Evolutionary conservation across 2,797 vertebrate genomes (phyloP).

Genomic region (Momotus momota): DNA sequence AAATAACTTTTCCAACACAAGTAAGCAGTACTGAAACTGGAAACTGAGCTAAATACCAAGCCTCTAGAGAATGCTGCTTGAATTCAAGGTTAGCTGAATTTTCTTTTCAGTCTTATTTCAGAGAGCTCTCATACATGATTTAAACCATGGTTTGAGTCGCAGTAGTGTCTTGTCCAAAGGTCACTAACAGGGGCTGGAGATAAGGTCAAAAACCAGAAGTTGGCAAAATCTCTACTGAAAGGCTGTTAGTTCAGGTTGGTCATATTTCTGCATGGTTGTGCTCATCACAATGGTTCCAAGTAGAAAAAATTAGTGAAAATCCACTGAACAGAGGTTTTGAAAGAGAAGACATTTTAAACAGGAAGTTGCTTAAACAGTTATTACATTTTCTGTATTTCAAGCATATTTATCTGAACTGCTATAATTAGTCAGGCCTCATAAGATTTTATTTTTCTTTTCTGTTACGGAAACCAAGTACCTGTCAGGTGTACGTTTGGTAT

Average conservation of each 20-base stretch:
- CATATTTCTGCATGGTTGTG: background rate
- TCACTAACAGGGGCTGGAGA: background rate
- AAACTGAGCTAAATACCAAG: conserved; percentile 28
- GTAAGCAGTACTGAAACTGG: conserved; percentile 38
- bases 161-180: background rate
- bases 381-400: background rate
- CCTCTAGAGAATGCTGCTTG: background rate
- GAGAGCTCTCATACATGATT: background rate
- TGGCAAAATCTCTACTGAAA: background rate
- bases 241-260: background rate
- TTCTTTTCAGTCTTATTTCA: background rate
- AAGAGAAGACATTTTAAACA: background rate
- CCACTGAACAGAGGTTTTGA: background rate
- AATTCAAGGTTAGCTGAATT: background rate
- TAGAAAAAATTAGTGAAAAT: background rate
- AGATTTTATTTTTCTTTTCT: background rate
- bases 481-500: background rate
- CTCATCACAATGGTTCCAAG: background rate
- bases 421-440: background rate
- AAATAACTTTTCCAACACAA: conserved; percentile 71
- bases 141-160: background rate
- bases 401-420: background rate
- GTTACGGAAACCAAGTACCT: background rate
- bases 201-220: background rate
- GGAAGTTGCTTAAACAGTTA: background rate